A percentile compares a stretch with the other conserved stretches of the same genome.
These are phyloP conservation scores for Maccullochella peelii DNA, from an alignment of 2,113 vertebrate species.

Conservation along the genomic window DNA sequence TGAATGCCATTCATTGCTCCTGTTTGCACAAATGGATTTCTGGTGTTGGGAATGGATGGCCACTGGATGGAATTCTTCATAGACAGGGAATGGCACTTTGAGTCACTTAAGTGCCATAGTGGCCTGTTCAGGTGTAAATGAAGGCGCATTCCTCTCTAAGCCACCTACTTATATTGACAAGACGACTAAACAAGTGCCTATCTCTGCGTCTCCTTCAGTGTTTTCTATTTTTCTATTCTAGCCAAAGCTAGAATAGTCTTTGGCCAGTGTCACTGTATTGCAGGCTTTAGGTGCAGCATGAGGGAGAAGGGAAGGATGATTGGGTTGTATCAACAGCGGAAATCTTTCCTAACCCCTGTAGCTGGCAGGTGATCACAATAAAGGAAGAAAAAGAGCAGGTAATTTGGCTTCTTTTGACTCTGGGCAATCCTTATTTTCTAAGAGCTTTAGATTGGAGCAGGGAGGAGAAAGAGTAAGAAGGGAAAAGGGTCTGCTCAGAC, in stretches of 20 bases:
- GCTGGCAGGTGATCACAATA: slow-evolving; percentile 51
- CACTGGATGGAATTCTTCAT: background rate
- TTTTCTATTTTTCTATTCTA: background rate
- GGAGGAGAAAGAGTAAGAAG: slow-evolving; percentile 47
- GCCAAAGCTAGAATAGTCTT: no score
- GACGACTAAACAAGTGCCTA: background rate
- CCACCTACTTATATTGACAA: background rate
- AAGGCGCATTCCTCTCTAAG: background rate
- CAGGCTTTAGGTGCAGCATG: background rate
- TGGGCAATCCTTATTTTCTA: slow-evolving; percentile 51
- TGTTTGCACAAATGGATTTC: background rate
- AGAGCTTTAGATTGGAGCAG: slow-evolving; percentile 54
- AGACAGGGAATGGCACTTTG: background rate
- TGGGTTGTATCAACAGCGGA: slow-evolving; percentile 33
- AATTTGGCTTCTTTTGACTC: slow-evolving; percentile 69
- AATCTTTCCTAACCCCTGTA: slow-evolving; percentile 27
- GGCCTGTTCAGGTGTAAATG: slow-evolving; percentile 1
- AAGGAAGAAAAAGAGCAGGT: slow-evolving; percentile 49
- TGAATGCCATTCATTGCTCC: background rate
- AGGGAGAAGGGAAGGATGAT: slow-evolving; percentile 9
- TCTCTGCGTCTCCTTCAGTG: background rate
- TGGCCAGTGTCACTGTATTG: background rate
- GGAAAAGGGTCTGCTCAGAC: slow-evolving; percentile 59
- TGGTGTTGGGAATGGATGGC: background rate
- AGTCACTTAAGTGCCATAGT: background rate